These are phyloP conservation scores for Knipowitschia caucasica DNA, from an alignment of 2,797 vertebrate species.

Conservation along the genomic window DNA sequence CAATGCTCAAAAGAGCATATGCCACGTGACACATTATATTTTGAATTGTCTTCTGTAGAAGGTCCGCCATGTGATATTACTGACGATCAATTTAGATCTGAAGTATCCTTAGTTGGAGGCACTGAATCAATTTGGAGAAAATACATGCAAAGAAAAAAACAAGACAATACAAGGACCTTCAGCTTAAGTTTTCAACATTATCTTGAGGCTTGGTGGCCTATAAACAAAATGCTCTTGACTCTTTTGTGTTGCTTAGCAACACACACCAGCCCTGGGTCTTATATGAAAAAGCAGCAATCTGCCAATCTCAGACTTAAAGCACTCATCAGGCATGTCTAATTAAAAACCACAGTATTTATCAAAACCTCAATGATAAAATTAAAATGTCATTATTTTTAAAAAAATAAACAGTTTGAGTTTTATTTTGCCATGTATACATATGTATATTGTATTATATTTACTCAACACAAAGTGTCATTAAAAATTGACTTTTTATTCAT, in stretches of 20 bases:
- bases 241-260: conserved; percentile 76
- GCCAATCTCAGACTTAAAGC: conserved; percentile 62
- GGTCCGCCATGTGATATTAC: not conserved
- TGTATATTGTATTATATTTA: conserved; percentile 2
- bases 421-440: not conserved
- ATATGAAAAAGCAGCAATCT: conserved; percentile 65
- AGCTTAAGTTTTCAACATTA: conserved; percentile 66
- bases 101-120: not conserved
- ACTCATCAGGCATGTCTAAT: conserved; percentile 53
- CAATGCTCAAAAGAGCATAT: conserved; percentile 7
- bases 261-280: conserved; percentile 56
- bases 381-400: conserved; percentile 21
- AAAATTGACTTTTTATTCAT: conserved; percentile 6
- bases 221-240: conserved; percentile 67
- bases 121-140: conserved; percentile 1
- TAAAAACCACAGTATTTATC: conserved; percentile 39
- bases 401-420: not conserved
- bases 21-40: not conserved
- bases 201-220: conserved; percentile 57
- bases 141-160: conserved; percentile 11
- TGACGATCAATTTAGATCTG: not conserved
- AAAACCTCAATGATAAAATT: conserved; percentile 14
- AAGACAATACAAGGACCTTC: conserved; percentile 37
- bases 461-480: not conserved
- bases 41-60: not conserved